Evolutionary conservation across 2,888 invertebrate species (phyloP).

Genomic region (Lissocephala sabroskyi): DNA sequence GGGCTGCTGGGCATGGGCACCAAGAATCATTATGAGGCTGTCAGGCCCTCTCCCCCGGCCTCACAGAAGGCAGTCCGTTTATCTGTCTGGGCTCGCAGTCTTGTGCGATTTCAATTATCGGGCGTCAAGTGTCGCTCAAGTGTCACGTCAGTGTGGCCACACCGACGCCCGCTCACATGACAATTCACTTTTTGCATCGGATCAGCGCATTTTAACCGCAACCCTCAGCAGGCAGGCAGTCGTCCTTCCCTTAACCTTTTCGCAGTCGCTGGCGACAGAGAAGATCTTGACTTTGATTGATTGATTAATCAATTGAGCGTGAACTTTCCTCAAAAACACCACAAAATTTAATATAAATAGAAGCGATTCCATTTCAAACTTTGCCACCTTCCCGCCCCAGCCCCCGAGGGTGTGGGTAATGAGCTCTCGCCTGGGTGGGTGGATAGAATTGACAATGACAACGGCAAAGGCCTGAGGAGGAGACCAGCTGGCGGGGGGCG

Average conservation of each 20-base stretch:
- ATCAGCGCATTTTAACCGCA: background rate
- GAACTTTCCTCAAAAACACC: constrained; percentile 25
- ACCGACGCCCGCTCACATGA: constrained; percentile 21
- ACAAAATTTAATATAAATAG: constrained; percentile 55
- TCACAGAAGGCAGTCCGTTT: no score
- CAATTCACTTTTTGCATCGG: constrained; percentile 20
- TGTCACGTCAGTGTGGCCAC: constrained; percentile 43
- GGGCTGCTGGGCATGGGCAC: no score
- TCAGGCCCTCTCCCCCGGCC: no score
- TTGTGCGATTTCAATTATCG: constrained; percentile 52
- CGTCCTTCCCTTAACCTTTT: constrained; percentile 13
- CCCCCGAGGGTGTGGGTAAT: background rate
- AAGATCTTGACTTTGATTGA: constrained; percentile 55
- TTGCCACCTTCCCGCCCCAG: no score
- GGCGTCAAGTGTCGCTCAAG: constrained; percentile 59
- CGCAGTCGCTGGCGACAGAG: constrained; percentile 7
- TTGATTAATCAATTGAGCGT: constrained; percentile 57
- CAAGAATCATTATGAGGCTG: no score
- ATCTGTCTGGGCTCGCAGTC: background rate
- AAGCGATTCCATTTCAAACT: constrained; percentile 17
- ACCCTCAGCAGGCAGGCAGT: background rate
- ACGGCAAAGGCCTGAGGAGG: no score
- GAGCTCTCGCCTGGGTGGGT: constrained; percentile 20
- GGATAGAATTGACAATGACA: constrained; percentile 13
- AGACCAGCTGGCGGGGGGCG: no score